Evolutionary conservation across 1,140 invertebrate species (phyloP).

Genomic region (Rhyzopertha dominica): DNA sequence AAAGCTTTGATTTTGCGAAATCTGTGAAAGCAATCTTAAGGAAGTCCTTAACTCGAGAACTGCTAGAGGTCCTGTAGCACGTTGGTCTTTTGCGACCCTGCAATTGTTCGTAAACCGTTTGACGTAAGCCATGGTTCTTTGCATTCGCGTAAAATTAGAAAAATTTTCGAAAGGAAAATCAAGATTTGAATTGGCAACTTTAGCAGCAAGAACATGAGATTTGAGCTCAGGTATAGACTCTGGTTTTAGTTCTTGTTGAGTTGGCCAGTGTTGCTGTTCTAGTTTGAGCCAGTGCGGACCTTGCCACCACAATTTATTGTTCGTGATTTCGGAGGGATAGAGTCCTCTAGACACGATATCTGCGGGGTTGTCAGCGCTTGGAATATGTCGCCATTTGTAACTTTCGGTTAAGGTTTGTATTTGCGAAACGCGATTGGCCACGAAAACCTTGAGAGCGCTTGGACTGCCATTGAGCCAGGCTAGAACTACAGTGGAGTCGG

Average conservation of each 20-base stretch:
- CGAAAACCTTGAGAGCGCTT: conserved; percentile 28
- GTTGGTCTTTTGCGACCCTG: neutral
- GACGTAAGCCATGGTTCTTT: conserved; percentile 13
- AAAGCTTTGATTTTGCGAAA: conserved; percentile 13
- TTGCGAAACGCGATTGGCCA: conserved; percentile 31
- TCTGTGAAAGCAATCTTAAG: neutral
- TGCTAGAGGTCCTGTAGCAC: conserved; percentile 4
- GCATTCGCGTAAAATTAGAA: conserved; percentile 6
- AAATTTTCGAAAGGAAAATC: conserved; percentile 4
- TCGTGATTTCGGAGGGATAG: conserved; percentile 10
- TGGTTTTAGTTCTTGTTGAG: too few relatives aligned
- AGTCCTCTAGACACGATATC: conserved; percentile 32
- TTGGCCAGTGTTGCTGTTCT: conserved; percentile 7
- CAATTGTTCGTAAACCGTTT: conserved; percentile 17
- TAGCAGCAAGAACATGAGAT: too few relatives aligned
- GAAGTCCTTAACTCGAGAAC: conserved; percentile 9
- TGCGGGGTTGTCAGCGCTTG: conserved; percentile 30
- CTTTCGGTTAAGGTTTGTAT: conserved; percentile 22
- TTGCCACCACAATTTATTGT: conserved; percentile 22
- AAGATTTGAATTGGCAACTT: too few relatives aligned
- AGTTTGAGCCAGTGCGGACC: conserved; percentile 10
- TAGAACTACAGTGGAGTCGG: conserved; percentile 39
- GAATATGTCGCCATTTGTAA: conserved; percentile 31
- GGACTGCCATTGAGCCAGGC: conserved; percentile 32
- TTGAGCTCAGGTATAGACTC: too few relatives aligned